Base-by-base conservation (phyloP, 2,113 vertebrate species). In the Strix aluco region DNA sequence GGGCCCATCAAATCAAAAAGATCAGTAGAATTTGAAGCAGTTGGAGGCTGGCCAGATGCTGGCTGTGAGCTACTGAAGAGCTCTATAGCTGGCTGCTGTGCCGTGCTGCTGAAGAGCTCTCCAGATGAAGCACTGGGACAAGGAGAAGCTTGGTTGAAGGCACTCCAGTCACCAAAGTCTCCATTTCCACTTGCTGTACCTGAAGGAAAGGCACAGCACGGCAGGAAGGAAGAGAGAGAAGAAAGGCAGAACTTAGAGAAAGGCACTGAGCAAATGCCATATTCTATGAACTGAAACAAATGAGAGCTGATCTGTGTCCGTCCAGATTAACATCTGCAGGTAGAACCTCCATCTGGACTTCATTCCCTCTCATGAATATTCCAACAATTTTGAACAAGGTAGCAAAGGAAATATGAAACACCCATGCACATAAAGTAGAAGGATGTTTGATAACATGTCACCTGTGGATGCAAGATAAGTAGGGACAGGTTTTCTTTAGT, bases 131-230 rank as follows among this genome's bases (percentile, higher is more conserved):
- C 89, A 27, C 95, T 94, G 52, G 98, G 92, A 84, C 98, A 98
- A 32, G 98, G 97, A 83, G 98, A 98, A 92, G 98, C 98, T 97
- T 98, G 98, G 88, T 98, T 99, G 98, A 99, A 99, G 96, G 99
- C 98, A 94, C 98, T 99, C 99, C 99, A 99, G 88, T 99, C 99
- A 74, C 99, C 99, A 93, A 99, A 99, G 40, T 99, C 99, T 97
- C 98, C 99, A 70, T 98, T 99, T 88, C 98, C 98, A 98, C 97
- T 98, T 61, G 98, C 92, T 95, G 98, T 96, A 92, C 96, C 98
- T 98, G 92, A 86, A 90, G 59, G 61, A 83, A 83, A 95, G 80
- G 40, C 47, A 86, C 30, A 69, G 73, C 26, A 36, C 2, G 11
- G 49, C 80, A 84, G 2, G 61, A 72, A 82, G 49, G 51, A 40